Base-by-base conservation (phyloP, 2,888 invertebrate species). In the Orthosia gracilis region DNA sequence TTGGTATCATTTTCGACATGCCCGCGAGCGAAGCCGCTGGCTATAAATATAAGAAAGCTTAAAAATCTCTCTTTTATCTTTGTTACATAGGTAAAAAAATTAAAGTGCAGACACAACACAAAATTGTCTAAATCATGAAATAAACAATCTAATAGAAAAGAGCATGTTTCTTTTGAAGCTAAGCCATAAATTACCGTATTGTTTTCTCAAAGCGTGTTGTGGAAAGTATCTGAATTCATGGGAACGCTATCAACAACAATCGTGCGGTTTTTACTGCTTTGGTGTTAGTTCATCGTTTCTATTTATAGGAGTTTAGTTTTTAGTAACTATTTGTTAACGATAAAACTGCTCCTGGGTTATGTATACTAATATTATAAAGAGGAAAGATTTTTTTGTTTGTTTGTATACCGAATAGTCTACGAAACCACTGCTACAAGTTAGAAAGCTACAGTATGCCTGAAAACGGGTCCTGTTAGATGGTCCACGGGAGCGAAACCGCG, bases 231-330 rank as follows among this genome's bases (percentile, higher is more conserved):
- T n/a, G 47, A 31, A 45, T 18, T 31, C 47, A 50, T 61, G 61
- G 55, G 54, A 64, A 64, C 45, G 26, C 68, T 55, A 59, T 47
- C 58, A 70, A 54, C 40, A 75, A 84, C 63, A 76, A 76, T 70
- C 68, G 67, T 7, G 17, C 18, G 55, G 47, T 83, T 80, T 79
- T 75, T 67, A 62, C 67, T 63, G 57, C 67, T 83, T 79, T 71
- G 54, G 49, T 73, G 59, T 74, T 73, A 65, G 59, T 75, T 64
- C 64, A 69, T 73, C 62, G 55, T 49, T 26, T 58, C 59, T 85
- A 73, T 77, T 71, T 55, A 75, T 69, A 82, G 26, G 4, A 18
- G 55, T 18, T 73, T 61, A 12, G 47, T 40, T 76, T 70, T 64
- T 73, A 50, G 47, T 85, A 47, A 63, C 55, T 55, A 63, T 71